Evolutionary conservation across 2,113 vertebrate genomes (phyloP), one percentile per base, ranked within the genome.

Genomic region (Halichoeres trimaculatus): DNA sequence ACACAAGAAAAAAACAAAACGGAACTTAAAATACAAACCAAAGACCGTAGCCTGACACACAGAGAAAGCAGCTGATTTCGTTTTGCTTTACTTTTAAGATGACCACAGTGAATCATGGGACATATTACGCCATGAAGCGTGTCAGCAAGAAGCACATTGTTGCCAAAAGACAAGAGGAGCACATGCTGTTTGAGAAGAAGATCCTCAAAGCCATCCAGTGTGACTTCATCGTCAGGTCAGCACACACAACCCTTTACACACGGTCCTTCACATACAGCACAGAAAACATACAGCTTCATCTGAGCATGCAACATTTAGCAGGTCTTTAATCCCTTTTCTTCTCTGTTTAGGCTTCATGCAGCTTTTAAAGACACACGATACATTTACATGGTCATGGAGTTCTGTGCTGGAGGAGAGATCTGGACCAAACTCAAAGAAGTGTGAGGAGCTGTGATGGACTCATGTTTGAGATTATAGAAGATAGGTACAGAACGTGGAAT

Each of bases 391-490:
- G 67, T 95, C 19, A 94, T 95, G 94, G 95, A 95, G 60, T 95
- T 95, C 85, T 96, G 95, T 52, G 72, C 67, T 6, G 95, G 95
- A 3, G 94, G 95, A 0, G 95, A 96, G 80, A 89, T 96, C 71
- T 95, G 95, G 95, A 95, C 93, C 81, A 95, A 95, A 72, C 94
- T 96, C 52, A 94, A 94, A 12, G 93, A 95, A 93, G 86, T 74
- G 95, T 96, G 80, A 74, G 92, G 45, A 34, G 26, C 52, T 23
- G 38, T 30, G 30, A 30, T 30, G 30, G 30, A n/a, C 17, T 38
- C 30, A 53, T 72, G 1, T 48, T 35, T 54, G 34, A 0, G 5
- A 24, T 30, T 4, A 54, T 22, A 36, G 17, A 11, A 23, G 10
- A 20, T 41, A 24, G 26, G 13, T 57, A 8, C 1, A 51, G 34